phyloP scores from a whole-genome alignment of 2,797 vertebrate species.

The Dendrocincla fuliginosa region DNA sequence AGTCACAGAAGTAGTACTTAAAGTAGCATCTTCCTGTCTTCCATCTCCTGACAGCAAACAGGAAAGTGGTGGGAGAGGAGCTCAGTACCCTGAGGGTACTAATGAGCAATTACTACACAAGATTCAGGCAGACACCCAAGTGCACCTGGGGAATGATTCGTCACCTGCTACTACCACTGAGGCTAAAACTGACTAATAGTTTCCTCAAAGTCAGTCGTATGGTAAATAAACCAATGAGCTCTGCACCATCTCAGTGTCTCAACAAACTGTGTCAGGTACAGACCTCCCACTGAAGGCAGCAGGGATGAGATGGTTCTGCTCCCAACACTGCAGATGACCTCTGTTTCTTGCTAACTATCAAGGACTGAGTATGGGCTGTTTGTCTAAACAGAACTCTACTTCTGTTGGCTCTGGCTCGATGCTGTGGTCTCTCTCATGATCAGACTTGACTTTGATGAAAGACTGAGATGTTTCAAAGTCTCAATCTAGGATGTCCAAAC shows the following conservation, averaged over 20 bases:
- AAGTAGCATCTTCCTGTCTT: neutral
- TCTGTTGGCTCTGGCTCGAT: neutral
- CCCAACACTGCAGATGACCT: neutral
- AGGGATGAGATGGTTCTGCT: neutral
- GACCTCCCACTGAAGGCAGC: neutral
- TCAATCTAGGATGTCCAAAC: neutral
- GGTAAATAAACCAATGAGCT: neutral
- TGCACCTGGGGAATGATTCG: accelerated
- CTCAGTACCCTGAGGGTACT: too few relatives aligned
- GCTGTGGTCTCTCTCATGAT: neutral
- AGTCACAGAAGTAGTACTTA: neutral
- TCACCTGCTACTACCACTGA: neutral
- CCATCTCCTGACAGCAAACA: too few relatives aligned
- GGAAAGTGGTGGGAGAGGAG: too few relatives aligned
- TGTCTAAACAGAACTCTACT: neutral
- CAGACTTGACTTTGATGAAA: neutral
- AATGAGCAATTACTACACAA: neutral
- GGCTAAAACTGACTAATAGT: neutral
- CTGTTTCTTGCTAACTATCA: neutral
- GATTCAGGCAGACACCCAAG: neutral
- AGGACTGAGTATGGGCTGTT: neutral
- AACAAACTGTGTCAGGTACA: neutral
- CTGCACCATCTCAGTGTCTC: neutral
- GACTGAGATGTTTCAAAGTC: neutral
- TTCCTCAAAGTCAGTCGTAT: neutral